A percentile compares a stretch with the other conserved stretches of the same genome.
phyloP scores from a whole-genome alignment of 2,888 invertebrate species.

The Dastarcus helophoroides region DNA sequence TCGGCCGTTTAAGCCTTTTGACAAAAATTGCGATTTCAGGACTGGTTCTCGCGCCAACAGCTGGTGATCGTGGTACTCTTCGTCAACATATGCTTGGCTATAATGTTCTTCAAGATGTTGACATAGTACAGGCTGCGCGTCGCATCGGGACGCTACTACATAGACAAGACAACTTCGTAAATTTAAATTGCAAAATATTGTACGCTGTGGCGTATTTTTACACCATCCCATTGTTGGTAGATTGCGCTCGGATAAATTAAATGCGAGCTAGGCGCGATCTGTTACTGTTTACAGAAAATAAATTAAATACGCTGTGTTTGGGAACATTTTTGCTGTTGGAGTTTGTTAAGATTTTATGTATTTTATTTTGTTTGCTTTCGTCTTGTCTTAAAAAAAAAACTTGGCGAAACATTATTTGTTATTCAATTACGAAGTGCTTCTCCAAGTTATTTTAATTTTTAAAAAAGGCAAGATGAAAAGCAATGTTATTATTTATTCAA shows the following conservation, averaged over 20 bases:
- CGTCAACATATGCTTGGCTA: slow-evolving; percentile 87
- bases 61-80: slow-evolving; percentile 86
- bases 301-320: slow-evolving; percentile 27
- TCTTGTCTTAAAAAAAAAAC: slow-evolving; percentile 27
- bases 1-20: too few species aligned
- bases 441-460: too few species aligned
- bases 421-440: too few species aligned
- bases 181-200: slow-evolving; percentile 10
- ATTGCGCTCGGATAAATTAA: too few species aligned
- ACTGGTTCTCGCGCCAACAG: slow-evolving; percentile 95
- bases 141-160: slow-evolving; percentile 15
- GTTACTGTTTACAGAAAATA: too few species aligned
- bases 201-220: too few species aligned
- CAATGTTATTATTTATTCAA: too few species aligned
- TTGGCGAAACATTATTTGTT: too few species aligned
- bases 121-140: slow-evolving; percentile 68
- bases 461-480: too few species aligned
- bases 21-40: too few species aligned
- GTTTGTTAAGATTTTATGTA: slow-evolving; percentile 35
- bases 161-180: slow-evolving; percentile 13
- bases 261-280: too few species aligned
- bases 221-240: too few species aligned
- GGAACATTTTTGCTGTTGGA: slow-evolving; percentile 34
- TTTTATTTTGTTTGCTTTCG: slow-evolving; percentile 23
- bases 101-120: slow-evolving; percentile 91